These are phyloP conservation scores for Rhagonycha lutea DNA, from an alignment of 2,888 invertebrate genomes.

Conservation along the genomic window DNA sequence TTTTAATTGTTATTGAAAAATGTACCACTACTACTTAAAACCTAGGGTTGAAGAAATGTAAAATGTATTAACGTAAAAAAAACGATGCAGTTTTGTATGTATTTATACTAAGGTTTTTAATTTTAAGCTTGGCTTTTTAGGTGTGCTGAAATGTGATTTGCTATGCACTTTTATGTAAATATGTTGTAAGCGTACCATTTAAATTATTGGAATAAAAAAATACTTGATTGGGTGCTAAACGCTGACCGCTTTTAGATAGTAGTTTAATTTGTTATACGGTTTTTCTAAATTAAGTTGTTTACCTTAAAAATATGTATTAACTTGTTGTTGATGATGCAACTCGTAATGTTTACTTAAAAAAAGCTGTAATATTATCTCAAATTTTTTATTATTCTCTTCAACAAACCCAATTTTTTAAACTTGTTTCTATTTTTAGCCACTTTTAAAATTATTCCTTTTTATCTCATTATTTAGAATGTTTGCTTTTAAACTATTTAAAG, in stretches of 20 bases:
- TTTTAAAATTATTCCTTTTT: not conserved
- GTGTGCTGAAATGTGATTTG: constrained; percentile 52
- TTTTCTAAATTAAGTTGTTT: not conserved
- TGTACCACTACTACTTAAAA: not conserved
- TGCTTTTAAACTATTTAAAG: constrained; percentile 15
- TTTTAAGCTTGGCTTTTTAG: constrained; percentile 47
- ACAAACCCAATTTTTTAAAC: not conserved
- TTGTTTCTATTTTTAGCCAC: not conserved
- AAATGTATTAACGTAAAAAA: constrained; percentile 20
- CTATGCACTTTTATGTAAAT: constrained; percentile 51
- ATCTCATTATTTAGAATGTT: constrained; percentile 8
- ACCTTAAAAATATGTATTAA: constrained; percentile 1
- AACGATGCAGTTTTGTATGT: constrained; percentile 40
- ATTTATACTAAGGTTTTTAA: constrained; percentile 46
- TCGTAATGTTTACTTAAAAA: not conserved
- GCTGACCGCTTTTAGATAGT: constrained; percentile 21
- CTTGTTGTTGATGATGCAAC: constrained; percentile 2
- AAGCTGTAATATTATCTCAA: not conserved
- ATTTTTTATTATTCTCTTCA: not conserved
- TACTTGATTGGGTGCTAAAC: constrained; percentile 49
- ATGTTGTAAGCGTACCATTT: constrained; percentile 40
- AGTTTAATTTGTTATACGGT: constrained; percentile 10
- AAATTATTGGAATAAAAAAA: constrained; percentile 36
- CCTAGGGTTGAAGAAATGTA: constrained; percentile 12
- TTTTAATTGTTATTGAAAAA: not conserved